Evolutionary conservation across 2,113 vertebrate species (phyloP).

Genomic region (Corythaixoides concolor): DNA sequence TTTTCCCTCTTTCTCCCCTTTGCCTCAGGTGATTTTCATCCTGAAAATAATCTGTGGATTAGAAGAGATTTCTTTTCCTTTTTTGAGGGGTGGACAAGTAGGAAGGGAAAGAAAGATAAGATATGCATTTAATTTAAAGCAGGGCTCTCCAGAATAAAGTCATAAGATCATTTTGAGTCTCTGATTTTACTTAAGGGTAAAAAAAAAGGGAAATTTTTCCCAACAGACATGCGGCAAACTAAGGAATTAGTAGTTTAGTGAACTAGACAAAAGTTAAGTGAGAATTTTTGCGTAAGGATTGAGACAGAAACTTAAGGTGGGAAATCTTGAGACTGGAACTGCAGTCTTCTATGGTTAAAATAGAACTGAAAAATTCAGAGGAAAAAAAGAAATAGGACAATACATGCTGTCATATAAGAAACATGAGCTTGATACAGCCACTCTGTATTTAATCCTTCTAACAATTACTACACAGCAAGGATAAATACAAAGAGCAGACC

Average conservation of each 20-base stretch:
- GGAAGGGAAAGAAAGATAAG: background rate
- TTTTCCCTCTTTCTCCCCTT: slow-evolving; percentile 21
- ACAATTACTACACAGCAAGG: background rate
- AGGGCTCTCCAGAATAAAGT: background rate
- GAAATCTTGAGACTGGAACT: background rate
- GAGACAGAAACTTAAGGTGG: background rate
- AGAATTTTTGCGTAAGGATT: background rate
- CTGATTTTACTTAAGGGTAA: background rate
- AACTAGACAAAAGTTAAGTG: background rate
- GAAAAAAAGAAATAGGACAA: background rate
- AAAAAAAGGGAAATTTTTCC: background rate
- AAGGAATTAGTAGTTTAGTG: background rate
- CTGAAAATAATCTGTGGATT: slow-evolving; percentile 40
- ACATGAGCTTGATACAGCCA: background rate
- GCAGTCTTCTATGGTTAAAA: background rate
- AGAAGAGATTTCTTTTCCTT: background rate
- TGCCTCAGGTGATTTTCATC: slow-evolving; percentile 61
- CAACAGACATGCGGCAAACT: background rate
- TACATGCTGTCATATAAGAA: background rate
- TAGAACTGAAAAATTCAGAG: background rate
- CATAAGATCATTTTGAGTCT: background rate
- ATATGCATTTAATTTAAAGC: background rate
- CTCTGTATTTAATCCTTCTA: background rate
- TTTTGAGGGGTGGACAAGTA: background rate
- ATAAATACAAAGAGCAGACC: background rate